Base-by-base conservation (phyloP, 2,797 vertebrate species). In the Tenualosa ilisha region DNA sequence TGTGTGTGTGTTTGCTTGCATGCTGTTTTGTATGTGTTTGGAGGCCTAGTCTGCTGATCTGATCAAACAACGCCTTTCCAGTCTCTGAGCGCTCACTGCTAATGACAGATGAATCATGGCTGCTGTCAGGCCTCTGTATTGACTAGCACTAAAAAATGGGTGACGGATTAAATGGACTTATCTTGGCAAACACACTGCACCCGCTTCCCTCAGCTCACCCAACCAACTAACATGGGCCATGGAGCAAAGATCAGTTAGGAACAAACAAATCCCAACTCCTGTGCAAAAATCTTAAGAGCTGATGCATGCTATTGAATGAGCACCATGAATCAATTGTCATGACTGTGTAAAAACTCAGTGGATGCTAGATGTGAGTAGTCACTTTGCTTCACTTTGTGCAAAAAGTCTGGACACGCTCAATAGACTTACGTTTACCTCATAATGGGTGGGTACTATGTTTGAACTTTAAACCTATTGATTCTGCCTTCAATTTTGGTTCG, bases 51-150 rank as follows among this genome's bases (percentile, higher is more conserved):
- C 56, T 37, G 54, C 68, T 83, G 87, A 88, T 86, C 72, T 82
- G 81, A 89, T 88, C 84, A 88, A 87, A 82, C 53, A 56, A 81
- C 6, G 81, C 85, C 83, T 15, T 72, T 84, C 53, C 20, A 82
- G 81, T 26, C 65, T 31, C 65, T 83, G 85, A 88, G 84, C 50
- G 81, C 83, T 81, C 13, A 83, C 86, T 56, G 65, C 59, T 49
- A 82, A 84, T 37, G n/a, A 59, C 63, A 81, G 65, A 87, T 88
- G 85, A 85, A 89, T 89, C 85, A 87, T 81, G 81, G 7, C n/a
- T 46, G 31, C 81, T 63, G 84, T 87, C 87, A 79, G 84, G 82
- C 51, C 51, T 65, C 26, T 49, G 63, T 81, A 82, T 82, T 59
- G 86, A 85, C 49, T 83, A 65, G 82, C 56, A 15, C 12, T 31